These are phyloP conservation scores for Operophtera brumata DNA, from an alignment of 2,888 invertebrate species.

Conservation along the genomic window DNA sequence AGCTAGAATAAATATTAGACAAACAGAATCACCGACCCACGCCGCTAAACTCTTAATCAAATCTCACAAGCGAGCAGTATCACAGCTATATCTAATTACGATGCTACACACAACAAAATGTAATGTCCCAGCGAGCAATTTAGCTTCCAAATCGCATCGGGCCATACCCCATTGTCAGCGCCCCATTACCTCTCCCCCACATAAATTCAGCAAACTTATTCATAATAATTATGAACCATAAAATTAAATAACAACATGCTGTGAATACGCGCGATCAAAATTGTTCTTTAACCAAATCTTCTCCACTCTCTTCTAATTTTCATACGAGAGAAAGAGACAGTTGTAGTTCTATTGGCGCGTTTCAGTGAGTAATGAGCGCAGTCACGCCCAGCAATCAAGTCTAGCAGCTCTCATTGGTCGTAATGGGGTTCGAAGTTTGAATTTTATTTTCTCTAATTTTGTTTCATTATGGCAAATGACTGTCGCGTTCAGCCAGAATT, in stretches of 20 bases:
- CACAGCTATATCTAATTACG: conserved; percentile 25
- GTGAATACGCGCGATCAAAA: conserved; percentile 56
- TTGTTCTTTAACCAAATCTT: conserved; percentile 48
- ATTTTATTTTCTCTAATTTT: conserved; percentile 63
- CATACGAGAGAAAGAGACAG: conserved; percentile 43
- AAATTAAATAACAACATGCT: conserved; percentile 71
- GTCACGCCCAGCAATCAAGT: conserved; percentile 75
- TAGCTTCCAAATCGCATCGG: conserved; percentile 16
- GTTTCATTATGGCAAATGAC: conserved; percentile 60
- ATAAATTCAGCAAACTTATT: conserved; percentile 72
- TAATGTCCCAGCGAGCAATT: conserved; percentile 24
- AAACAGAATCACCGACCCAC: conserved; percentile 9
- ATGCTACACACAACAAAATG: conserved; percentile 20
- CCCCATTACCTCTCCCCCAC: conserved; percentile 62
- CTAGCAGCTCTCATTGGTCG: conserved; percentile 63
- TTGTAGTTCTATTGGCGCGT: conserved; percentile 32
- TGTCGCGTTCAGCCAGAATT: conserved; percentile 41
- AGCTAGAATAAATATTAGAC: too few relatives aligned
- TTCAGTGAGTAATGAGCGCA: conserved; percentile 67
- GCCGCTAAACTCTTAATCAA: conserved; percentile 21
- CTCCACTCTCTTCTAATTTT: conserved; percentile 35
- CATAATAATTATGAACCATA: conserved; percentile 70
- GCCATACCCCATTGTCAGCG: conserved; percentile 35
- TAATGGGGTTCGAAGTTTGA: conserved; percentile 66
- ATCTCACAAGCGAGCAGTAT: conserved; percentile 19